Percentiles rank a stretch among this genome's conserved stretches.
These are phyloP conservation scores for Erebia ligea DNA, from an alignment of 2,888 invertebrate genomes.

Conservation along the genomic window DNA sequence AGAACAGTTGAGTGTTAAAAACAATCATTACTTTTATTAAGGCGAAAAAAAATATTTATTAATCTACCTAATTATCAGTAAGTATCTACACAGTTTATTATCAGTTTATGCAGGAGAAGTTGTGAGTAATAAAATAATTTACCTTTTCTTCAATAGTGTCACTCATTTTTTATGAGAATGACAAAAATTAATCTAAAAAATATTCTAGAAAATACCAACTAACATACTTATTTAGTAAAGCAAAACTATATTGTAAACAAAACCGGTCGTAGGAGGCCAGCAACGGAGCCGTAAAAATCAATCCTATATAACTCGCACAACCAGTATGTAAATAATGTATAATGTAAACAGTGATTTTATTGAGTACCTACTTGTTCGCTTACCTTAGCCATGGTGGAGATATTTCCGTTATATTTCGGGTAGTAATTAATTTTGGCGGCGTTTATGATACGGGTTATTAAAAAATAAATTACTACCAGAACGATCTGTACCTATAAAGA, in stretches of 20 bases:
- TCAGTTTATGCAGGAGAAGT: neutral
- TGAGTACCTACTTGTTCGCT: constrained; percentile 45
- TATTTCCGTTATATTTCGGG: constrained; percentile 86
- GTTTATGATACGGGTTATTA: constrained; percentile 42
- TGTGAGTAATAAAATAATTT: constrained; percentile 14
- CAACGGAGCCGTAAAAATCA: constrained; percentile 29
- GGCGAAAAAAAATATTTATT: too few species aligned
- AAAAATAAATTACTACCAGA: constrained; percentile 21
- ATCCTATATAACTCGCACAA: constrained; percentile 45
- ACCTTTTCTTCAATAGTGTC: constrained; percentile 56
- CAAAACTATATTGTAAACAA: neutral
- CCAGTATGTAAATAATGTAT: constrained; percentile 61
- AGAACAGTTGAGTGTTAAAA: too few species aligned
- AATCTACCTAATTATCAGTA: too few species aligned
- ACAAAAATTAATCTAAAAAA: neutral
- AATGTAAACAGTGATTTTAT: constrained; percentile 24
- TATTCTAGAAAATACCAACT: neutral
- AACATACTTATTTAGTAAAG: neutral
- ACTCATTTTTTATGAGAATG: constrained; percentile 47
- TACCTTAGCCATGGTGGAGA: constrained; percentile 88
- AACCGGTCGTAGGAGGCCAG: constrained; percentile 24
- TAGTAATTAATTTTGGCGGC: constrained; percentile 86
- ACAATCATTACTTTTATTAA: too few species aligned
- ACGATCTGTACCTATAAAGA: constrained; percentile 2
- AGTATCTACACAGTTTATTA: neutral